A percentile compares a stretch with the other conserved stretches of the same genome.
phyloP scores from a whole-genome alignment of 1,140 invertebrate genomes.

The Ooceraea biroi region DNA sequence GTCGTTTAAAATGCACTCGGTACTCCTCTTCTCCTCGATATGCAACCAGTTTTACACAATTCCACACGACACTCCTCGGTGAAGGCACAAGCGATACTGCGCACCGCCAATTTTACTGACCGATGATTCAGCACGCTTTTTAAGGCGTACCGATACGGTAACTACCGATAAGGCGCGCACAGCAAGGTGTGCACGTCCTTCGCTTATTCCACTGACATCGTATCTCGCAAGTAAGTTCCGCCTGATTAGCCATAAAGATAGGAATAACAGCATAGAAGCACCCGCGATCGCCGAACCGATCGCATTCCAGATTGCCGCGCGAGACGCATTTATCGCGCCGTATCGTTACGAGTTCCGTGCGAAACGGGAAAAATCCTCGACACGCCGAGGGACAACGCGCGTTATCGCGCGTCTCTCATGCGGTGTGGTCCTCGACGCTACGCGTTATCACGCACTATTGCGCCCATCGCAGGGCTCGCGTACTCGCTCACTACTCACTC shows the following conservation, averaged over 20 bases:
- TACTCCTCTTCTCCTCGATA: not conserved
- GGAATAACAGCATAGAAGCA: not conserved
- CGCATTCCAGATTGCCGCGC: not conserved
- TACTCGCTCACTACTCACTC: slow-evolving; percentile 8
- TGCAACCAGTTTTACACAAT: not conserved
- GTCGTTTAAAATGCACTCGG: not conserved
- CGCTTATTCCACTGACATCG: slow-evolving; percentile 46
- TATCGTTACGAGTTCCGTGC: no score
- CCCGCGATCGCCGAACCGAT: not conserved
- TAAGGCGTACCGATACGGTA: slow-evolving; percentile 44
- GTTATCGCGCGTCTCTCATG: slow-evolving; percentile 4
- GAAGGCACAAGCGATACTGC: not conserved
- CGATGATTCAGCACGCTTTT: slow-evolving; percentile 57
- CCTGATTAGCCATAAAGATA: slow-evolving; percentile 26
- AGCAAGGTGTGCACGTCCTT: not conserved
- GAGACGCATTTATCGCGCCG: slow-evolving; percentile 1
- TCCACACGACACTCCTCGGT: not conserved
- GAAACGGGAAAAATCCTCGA: no score
- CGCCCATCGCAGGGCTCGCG: no score
- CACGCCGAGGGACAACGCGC: not conserved
- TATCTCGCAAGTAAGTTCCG: slow-evolving; percentile 50
- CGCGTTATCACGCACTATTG: no score
- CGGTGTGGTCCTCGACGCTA: not conserved
- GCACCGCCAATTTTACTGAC: slow-evolving; percentile 45
- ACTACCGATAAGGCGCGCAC: slow-evolving; percentile 51